Base-by-base conservation (phyloP, 2,113 vertebrate genomes). In the Ceyx margarethae region DNA sequence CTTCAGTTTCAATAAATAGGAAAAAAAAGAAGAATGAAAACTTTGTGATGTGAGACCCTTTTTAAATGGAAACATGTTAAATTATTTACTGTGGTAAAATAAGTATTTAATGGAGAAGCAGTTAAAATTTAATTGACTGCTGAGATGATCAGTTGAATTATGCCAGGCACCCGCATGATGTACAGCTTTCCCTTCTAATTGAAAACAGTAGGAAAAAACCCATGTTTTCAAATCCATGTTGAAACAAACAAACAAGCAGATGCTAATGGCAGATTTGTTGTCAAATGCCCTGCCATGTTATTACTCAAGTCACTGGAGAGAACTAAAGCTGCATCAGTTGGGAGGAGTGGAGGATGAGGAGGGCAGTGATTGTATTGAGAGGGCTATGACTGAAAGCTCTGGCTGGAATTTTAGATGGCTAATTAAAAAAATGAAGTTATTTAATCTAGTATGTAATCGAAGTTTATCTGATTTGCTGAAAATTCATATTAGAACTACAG, bases 41-140 rank as follows among this genome's bases (percentile, higher is more conserved):
- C 50, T 94, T 92, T 33, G 21, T 68, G 77, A 86, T 43, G 92
- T 93, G 93, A 91, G 75, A 84, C 95, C 93, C 33, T 78, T 85
- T 17, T 17, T 43, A 85, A 92, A 94, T 87, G 81, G 87, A 90
- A 93, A 78, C 35, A 28, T 0, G 0, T 88, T 91, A 56, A 95
- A 95, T 95, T 95, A 95, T 96, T 95, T 94, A 93, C 82, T 71
- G n/a, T 23, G 73, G 58, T 86, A 84, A 95, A 95, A 90, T 72
- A 94, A 91, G 85, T 84, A 79, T 88, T 95, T 94, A 93, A 94
- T 93, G 88, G 88, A 72, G 89, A 85, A 86, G 29, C 45, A 67
- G 88, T 94, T 95, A 90, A 91, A 91, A 84, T 89, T 86, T 91
- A 94, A 93, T 93, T 95, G 95, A 90, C 43, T 95, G 88, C 88